A percentile compares a stretch with the other conserved stretches of the same genome.
These are phyloP conservation scores for Percina caprodes DNA, from an alignment of 2,113 vertebrate genomes.

Conservation along the genomic window DNA sequence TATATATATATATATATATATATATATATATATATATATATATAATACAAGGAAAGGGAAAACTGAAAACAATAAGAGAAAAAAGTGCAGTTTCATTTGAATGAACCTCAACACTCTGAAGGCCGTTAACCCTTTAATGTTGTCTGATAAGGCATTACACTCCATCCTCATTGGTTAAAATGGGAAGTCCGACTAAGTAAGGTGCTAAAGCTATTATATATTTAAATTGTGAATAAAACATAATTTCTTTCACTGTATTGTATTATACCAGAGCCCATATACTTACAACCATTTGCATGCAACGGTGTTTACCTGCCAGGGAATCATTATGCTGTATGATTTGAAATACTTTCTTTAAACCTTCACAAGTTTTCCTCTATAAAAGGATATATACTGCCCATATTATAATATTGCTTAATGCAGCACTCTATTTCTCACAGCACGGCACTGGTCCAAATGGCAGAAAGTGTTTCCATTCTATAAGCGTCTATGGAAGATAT, in stretches of 20 bases:
- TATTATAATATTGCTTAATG: background rate
- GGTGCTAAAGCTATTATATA: background rate
- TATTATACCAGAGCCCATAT: background rate
- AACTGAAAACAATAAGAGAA: background rate
- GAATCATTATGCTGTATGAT: background rate
- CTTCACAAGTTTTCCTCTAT: background rate
- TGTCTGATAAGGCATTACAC: background rate
- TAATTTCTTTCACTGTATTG: background rate
- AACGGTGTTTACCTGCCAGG: background rate
- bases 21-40: too few species aligned
- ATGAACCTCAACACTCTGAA: slow-evolving; percentile 41
- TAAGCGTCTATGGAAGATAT: slow-evolving; percentile 44
- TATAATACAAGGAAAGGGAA: background rate
- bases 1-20: too few species aligned
- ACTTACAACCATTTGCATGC: background rate
- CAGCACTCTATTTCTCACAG: slow-evolving; percentile 9
- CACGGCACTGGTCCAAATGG: slow-evolving; percentile 12
- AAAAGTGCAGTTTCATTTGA: slow-evolving; percentile 17
- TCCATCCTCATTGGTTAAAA: slow-evolving; percentile 13
- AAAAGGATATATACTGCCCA: background rate
- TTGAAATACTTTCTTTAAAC: background rate
- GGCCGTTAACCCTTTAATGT: background rate
- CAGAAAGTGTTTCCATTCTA: slow-evolving; percentile 42
- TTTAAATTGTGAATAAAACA: background rate
- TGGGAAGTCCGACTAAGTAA: background rate